These are phyloP conservation scores for Nephrotoma flavescens DNA, from an alignment of 2,888 invertebrate species.

Conservation along the genomic window DNA sequence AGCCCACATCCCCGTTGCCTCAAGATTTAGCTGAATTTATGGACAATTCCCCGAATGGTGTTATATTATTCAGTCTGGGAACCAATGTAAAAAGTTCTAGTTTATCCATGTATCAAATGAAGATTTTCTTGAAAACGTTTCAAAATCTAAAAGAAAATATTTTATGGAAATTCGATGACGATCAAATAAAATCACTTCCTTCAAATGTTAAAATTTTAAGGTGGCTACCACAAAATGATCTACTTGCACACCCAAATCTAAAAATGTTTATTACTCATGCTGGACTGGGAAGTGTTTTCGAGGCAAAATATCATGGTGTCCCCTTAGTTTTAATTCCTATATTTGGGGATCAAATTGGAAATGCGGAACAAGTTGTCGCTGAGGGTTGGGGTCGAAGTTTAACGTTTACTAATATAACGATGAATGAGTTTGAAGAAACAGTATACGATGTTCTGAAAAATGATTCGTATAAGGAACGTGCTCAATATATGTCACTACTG, in stretches of 20 bases:
- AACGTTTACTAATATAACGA: neutral
- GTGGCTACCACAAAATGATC: neutral
- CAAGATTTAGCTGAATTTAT: conserved; percentile 25
- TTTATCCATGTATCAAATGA: conserved; percentile 29
- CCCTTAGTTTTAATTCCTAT: neutral
- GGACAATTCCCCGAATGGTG: conserved; percentile 30
- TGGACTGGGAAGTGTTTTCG: neutral
- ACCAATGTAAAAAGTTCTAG: conserved; percentile 32
- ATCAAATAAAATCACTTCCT: neutral
- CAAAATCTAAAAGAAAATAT: neutral
- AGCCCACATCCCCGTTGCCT: conserved; percentile 23
- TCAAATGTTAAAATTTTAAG: neutral
- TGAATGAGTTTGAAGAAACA: neutral
- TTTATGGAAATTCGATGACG: neutral
- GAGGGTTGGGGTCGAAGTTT: neutral
- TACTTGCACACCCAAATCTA: neutral
- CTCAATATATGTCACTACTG: neutral
- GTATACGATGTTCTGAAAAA: neutral
- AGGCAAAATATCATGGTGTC: neutral
- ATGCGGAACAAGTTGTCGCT: neutral
- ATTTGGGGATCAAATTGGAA: neutral
- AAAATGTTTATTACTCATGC: neutral
- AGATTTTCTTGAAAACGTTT: conserved; percentile 19
- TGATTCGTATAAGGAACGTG: neutral
- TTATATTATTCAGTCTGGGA: conserved; percentile 34